phyloP scores from a whole-genome alignment of 2,888 invertebrate species.

The Coelogynopora nodosa region DNA sequence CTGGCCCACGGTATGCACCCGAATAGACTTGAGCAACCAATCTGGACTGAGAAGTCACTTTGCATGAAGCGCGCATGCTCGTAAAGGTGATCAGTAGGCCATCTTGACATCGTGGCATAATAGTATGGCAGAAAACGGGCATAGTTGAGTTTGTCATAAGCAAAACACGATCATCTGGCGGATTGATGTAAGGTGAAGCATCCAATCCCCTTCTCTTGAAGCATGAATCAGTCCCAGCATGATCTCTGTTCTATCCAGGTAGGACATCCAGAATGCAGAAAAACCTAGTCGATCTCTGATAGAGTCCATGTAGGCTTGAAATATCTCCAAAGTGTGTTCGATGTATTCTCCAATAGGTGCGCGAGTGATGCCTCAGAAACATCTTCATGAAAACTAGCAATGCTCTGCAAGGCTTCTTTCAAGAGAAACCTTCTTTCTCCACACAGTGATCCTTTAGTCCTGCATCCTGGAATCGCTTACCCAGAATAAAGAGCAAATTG shows the following conservation, averaged over 20 bases:
- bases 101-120: not conserved
- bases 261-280: not conserved
- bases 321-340: no score
- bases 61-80: not conserved
- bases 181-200: not conserved
- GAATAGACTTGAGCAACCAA: not conserved
- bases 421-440: conserved; percentile 47
- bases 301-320: no score
- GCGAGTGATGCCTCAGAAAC: not conserved
- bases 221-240: not conserved
- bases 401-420: not conserved
- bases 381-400: not conserved
- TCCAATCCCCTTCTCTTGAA: not conserved
- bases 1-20: not conserved
- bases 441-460: conserved; percentile 48
- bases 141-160: not conserved
- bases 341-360: not conserved
- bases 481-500: conserved; percentile 41
- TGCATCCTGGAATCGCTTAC: conserved; percentile 45
- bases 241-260: not conserved
- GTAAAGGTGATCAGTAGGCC: not conserved
- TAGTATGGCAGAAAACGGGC: not conserved
- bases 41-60: not conserved
- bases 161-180: not conserved
- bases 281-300: no score